Conservation (phyloP, 2,113 vertebrate genomes). For the Centropus unirufus region DNA sequence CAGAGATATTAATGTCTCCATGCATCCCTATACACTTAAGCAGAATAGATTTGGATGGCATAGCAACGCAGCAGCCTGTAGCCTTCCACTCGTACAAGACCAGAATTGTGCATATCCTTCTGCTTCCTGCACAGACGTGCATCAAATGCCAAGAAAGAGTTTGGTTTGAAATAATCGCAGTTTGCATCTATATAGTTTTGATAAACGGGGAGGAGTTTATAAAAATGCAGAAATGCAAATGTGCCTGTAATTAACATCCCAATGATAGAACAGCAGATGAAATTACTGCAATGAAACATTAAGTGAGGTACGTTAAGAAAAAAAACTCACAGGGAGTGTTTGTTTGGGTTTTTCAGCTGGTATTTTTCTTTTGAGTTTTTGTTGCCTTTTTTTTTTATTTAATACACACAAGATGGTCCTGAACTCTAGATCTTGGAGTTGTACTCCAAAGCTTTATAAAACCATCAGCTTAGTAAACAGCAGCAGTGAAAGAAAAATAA, state of each 20-base stretch:
- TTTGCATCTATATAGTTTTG: neutral
- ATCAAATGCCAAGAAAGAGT: neutral
- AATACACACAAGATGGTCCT: neutral
- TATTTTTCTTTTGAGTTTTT: too few species aligned
- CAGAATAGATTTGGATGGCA: neutral
- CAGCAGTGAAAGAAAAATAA: neutral
- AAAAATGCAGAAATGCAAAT: neutral
- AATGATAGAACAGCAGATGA: neutral
- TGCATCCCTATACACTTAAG: neutral
- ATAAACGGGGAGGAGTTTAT: neutral
- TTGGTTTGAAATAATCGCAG: neutral
- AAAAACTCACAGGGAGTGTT: neutral
- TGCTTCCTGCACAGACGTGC: neutral
- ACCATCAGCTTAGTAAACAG: neutral
- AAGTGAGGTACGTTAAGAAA: neutral
- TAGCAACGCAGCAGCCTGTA: neutral
- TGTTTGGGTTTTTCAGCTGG: neutral
- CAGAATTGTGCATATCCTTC: neutral
- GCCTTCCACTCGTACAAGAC: neutral
- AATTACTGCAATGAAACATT: neutral
- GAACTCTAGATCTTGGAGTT: neutral
- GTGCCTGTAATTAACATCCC: neutral
- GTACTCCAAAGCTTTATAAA: neutral
- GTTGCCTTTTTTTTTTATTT: neutral
- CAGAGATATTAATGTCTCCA: neutral